These are phyloP conservation scores for Microcebus griseorufus DNA, from an alignment of 2,113 vertebrate species.

Conservation along the genomic window DNA sequence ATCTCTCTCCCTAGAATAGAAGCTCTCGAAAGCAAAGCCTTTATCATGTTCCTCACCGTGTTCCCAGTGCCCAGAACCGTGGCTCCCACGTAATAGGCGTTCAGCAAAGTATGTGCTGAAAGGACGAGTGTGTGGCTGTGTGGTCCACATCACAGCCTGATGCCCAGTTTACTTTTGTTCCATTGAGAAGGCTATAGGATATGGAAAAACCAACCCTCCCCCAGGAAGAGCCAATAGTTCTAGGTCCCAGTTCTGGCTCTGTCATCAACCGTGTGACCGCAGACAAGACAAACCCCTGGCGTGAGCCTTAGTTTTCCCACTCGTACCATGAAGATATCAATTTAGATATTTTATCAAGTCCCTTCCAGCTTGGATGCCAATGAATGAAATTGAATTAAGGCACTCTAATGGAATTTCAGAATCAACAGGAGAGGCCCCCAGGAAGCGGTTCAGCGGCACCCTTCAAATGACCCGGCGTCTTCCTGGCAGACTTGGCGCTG, in stretches of 20 bases:
- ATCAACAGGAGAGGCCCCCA: neutral
- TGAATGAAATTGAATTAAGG: neutral
- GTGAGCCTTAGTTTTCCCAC: neutral
- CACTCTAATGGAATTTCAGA: neutral
- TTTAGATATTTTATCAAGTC: neutral
- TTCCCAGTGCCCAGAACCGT: neutral
- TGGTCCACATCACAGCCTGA: neutral
- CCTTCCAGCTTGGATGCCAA: neutral
- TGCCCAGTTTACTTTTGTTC: neutral
- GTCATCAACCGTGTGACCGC: neutral
- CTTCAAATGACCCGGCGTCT: neutral
- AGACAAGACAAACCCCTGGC: neutral
- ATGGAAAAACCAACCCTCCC: neutral
- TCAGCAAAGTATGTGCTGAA: neutral
- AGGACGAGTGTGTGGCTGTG: neutral
- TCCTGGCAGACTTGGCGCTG: neutral
- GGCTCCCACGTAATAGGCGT: neutral
- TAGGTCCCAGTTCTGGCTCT: neutral
- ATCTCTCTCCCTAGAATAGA: neutral
- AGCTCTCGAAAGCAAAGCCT: neutral
- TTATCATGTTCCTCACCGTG: neutral
- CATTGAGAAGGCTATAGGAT: accelerated
- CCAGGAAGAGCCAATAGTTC: neutral
- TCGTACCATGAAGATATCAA: neutral
- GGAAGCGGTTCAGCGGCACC: neutral